Base-by-base conservation (phyloP, 2,797 vertebrate genomes). In the Acanthurus lineatus region DNA sequence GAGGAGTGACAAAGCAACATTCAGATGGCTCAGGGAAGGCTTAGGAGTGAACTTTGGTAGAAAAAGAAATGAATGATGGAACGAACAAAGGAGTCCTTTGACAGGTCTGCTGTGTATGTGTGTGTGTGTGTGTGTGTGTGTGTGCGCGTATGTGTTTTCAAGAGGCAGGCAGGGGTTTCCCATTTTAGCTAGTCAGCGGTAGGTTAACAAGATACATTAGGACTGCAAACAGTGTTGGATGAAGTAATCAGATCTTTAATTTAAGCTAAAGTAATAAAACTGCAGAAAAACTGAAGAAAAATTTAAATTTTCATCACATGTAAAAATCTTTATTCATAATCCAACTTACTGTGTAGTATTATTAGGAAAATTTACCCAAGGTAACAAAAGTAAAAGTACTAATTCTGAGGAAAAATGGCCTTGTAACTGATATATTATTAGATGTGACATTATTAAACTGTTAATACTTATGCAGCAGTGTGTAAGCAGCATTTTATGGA, bases 1-100 rank as follows among this genome's bases (percentile, higher is more conserved):
- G 35, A 91, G 89, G 83, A 89, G 87, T 82, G 72, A 92, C 94
- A 92, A 93, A 93, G 91, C 89, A 73, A 91, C 90, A 90, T 90
- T 94, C 88, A 93, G 82, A 92, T 71, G 83, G 80, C 69, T 87
- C 87, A 79, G 86, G 76, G 71, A 76, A 81, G 88, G 90, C 92
- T 88, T 88, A 90, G 83, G 88, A 88, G 81, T 86, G 85, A 92
- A 92, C 86, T 84, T 90, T 89, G 81, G 85, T 78, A 70, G 77
- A 77, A 85, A 77, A 77, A 88, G 64, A 89, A 90, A 91, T 81
- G 85, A 93, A 91, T 80, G 83, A 88, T 82, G 79, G 84, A 77
- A 85, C 52, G 78, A 91, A 94, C 91, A 94, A 94, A 92, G 87
- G 79, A 40, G 59, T 77, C 84, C 89, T 92, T 92, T 93, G 87